phyloP scores from a whole-genome alignment of 2,113 vertebrate genomes.

The Orientallactaga bullata region DNA sequence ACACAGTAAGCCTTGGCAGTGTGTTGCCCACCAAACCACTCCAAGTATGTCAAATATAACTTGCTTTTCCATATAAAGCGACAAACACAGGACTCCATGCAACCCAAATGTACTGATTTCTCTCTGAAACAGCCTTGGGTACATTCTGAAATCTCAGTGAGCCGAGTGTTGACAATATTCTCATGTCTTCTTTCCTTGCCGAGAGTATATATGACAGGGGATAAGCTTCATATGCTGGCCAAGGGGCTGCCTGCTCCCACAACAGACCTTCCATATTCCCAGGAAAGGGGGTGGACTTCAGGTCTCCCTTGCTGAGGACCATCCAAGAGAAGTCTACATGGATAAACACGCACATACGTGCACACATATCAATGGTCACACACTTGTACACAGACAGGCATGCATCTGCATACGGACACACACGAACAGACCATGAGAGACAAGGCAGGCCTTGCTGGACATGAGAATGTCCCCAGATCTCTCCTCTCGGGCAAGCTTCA shows the following conservation, averaged over 20 bases:
- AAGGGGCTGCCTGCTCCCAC: neutral
- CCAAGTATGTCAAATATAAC: neutral
- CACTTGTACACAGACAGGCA: neutral
- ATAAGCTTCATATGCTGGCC: conserved; percentile 7
- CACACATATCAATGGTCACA: no score
- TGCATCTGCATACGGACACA: neutral
- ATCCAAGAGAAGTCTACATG: conserved; percentile 51
- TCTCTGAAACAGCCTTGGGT: conserved; percentile 46
- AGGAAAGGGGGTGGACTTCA: conserved; percentile 22
- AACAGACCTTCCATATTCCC: neutral
- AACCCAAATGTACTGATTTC: neutral
- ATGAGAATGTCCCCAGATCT: conserved; percentile 28
- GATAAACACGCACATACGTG: rapidly evolving
- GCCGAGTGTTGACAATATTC: conserved; percentile 44
- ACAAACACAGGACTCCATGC: neutral
- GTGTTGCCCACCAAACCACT: neutral
- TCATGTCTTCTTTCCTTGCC: conserved; percentile 3
- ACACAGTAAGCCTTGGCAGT: neutral
- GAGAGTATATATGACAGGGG: conserved; percentile 40
- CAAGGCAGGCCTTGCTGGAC: conserved; percentile 54
- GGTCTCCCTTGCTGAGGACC: neutral
- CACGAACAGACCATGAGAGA: conserved; percentile 25
- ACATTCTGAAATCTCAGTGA: conserved; percentile 21
- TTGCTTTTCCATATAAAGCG: neutral
- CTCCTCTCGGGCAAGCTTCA: conserved; percentile 68